Evolutionary conservation across 2,113 vertebrate genomes (phyloP).

Genomic region (Machaerirhynchus nigripectus): DNA sequence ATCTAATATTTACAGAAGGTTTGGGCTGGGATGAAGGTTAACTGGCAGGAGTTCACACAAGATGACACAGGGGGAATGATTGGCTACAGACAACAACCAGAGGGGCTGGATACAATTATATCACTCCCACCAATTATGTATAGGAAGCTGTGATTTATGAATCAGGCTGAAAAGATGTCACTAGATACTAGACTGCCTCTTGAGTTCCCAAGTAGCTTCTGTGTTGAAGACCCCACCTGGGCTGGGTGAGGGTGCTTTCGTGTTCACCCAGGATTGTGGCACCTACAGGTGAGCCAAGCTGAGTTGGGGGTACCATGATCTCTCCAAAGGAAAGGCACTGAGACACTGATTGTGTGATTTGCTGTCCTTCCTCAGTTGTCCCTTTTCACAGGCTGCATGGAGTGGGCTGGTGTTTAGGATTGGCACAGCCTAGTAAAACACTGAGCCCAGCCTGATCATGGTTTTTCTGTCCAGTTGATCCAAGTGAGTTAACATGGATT

Average conservation of each 20-base stretch:
- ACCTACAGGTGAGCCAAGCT: background rate
- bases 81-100: background rate
- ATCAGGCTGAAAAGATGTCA: background rate
- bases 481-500: background rate
- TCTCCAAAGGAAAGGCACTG: background rate
- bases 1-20: background rate
- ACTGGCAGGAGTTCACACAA: background rate
- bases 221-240: background rate
- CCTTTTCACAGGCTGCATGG: accelerated
- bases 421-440: background rate
- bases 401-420: accelerated
- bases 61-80: background rate
- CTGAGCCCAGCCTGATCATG: background rate
- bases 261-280: background rate
- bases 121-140: background rate
- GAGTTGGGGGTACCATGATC: accelerated
- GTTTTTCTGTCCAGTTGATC: background rate
- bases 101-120: background rate
- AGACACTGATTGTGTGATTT: background rate
- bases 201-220: background rate
- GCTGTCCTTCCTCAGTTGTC: background rate
- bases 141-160: background rate
- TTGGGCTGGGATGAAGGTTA: background rate
- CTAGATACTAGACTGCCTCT: background rate
- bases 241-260: background rate